A percentile compares a stretch with the other conserved stretches of the same genome.
These are phyloP conservation scores for Bellardia bayeri DNA, from an alignment of 2,888 invertebrate genomes.

Conservation along the genomic window DNA sequence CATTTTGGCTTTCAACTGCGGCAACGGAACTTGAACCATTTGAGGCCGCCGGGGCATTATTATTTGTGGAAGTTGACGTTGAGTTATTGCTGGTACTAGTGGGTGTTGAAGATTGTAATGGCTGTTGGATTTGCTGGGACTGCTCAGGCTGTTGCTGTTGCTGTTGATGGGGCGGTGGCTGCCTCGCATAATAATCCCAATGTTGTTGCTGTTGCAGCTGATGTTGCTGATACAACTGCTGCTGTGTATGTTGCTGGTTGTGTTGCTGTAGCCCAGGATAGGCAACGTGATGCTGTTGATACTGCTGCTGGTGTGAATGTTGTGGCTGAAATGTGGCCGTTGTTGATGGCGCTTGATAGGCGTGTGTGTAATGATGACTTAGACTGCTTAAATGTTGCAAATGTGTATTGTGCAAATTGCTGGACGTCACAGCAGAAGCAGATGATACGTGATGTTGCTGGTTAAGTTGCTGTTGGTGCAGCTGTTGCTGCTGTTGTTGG, in stretches of 20 bases:
- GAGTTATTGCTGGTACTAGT: constrained; percentile 72
- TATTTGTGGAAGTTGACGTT: constrained; percentile 66
- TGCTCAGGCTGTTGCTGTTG: constrained; percentile 57
- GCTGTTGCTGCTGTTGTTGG: constrained; percentile 68
- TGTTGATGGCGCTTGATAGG: constrained; percentile 74
- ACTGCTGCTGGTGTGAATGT: constrained; percentile 75
- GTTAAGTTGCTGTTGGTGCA: constrained; percentile 74
- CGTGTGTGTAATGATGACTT: constrained; percentile 80
- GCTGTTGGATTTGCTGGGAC: constrained; percentile 60
- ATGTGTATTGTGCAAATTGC: constrained; percentile 81
- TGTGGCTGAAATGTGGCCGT: constrained; percentile 76
- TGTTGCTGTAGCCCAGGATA: constrained; percentile 74
- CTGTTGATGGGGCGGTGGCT: constrained; percentile 76
- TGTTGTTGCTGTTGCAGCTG: constrained; percentile 76
- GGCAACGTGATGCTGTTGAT: constrained; percentile 71
- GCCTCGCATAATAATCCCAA: constrained; percentile 84
- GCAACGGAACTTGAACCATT: constrained; percentile 55
- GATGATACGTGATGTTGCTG: constrained; percentile 69
- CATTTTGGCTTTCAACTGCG: constrained; percentile 69
- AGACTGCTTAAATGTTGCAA: constrained; percentile 82
- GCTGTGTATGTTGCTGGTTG: constrained; percentile 79
- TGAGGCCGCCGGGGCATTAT: constrained; percentile 73
- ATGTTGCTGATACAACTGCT: constrained; percentile 76
- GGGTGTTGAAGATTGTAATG: constrained; percentile 73
- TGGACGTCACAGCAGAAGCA: constrained; percentile 67